Percentiles rank a stretch among this genome's conserved stretches.
phyloP scores from a whole-genome alignment of 2,113 vertebrate genomes.

The Leptodactylus fuscus region DNA sequence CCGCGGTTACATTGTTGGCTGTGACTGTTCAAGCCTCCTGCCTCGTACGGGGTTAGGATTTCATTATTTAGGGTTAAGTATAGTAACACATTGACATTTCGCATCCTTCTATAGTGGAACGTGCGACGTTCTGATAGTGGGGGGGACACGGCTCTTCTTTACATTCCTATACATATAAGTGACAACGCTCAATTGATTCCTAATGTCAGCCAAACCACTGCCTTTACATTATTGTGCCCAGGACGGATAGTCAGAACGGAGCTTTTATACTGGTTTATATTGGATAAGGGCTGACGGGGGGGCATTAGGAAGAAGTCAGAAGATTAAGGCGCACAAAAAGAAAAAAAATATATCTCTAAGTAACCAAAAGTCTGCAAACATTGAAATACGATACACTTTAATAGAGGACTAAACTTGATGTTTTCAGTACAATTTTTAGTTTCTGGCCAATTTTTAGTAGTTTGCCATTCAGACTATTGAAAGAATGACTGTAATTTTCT shows the following conservation, averaged over 20 bases:
- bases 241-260: too few species aligned
- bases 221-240: too few species aligned
- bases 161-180: neutral
- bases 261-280: too few species aligned
- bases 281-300: too few species aligned
- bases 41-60: neutral
- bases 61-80: constrained; percentile 22
- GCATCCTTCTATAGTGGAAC: neutral
- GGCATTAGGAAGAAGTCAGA: neutral
- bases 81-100: constrained; percentile 11
- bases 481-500: too few species aligned
- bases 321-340: neutral
- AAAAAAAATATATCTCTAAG: neutral
- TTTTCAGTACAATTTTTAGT: neutral
- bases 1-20: neutral
- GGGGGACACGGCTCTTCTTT: neutral
- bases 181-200: neutral
- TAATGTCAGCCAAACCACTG: too few species aligned
- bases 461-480: too few species aligned
- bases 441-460: too few species aligned
- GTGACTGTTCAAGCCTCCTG: neutral
- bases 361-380: neutral
- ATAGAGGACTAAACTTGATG: neutral
- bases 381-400: neutral
- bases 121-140: neutral